Conservation (phyloP, 2,888 invertebrate species). For the Dastarcus helophoroides region DNA sequence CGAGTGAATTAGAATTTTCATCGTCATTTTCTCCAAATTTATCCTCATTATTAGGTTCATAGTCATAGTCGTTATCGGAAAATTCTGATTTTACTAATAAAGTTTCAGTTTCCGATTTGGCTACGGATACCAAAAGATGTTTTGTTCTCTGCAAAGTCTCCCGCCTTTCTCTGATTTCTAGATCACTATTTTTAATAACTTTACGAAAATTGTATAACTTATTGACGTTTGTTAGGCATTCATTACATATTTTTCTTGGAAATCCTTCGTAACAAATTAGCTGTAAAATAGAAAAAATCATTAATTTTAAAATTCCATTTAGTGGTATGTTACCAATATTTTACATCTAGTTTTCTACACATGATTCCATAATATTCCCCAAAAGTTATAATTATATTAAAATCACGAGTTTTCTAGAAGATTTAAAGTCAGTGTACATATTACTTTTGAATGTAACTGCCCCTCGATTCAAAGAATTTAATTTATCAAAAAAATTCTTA, state of each 20-base stretch:
- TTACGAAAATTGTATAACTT: constrained; percentile 24
- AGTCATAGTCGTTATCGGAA: constrained; percentile 4
- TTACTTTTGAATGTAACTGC: too few species aligned
- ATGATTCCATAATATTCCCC: too few species aligned
- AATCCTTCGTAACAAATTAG: constrained; percentile 12
- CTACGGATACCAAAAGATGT: background rate
- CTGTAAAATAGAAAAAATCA: constrained; percentile 3
- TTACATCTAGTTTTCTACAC: too few species aligned
- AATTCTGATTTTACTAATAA: constrained; percentile 8
- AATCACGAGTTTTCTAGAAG: too few species aligned
- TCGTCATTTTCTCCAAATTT: constrained; percentile 4
- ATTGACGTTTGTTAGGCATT: constrained; percentile 24
- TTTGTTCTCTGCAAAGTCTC: too few species aligned
- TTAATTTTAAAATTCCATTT: background rate
- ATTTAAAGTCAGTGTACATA: too few species aligned
- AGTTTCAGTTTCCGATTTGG: constrained; percentile 8
- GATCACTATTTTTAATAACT: constrained; percentile 22
- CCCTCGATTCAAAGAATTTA: too few species aligned
- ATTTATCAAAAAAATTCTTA: too few species aligned
- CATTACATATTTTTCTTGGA: constrained; percentile 23
- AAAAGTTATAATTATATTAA: too few species aligned
- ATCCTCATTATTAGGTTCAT: constrained; percentile 6
- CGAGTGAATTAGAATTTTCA: constrained; percentile 7
- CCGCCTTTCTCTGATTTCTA: constrained; percentile 19
- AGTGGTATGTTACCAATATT: background rate